Conservation (phyloP, 1,140 invertebrate genomes). For the Nymphalis io region DNA sequence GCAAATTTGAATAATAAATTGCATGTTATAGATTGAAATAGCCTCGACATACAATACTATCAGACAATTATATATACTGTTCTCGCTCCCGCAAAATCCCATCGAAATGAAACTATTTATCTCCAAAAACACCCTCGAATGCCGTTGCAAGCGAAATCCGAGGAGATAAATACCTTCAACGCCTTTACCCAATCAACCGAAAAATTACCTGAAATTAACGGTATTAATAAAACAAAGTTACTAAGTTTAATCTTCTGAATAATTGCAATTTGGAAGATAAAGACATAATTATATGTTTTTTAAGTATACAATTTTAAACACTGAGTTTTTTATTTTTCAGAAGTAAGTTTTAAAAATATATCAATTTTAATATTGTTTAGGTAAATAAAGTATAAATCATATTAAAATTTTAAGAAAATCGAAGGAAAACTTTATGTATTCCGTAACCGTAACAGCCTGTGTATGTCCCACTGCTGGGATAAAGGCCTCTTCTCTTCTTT, state of each 20-base stretch:
- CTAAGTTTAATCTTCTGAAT: neutral
- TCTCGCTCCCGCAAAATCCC: neutral
- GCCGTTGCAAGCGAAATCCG: constrained; percentile 20
- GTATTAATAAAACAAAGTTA: constrained; percentile 8
- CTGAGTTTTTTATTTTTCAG: no score
- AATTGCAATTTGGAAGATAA: neutral
- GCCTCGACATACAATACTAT: neutral
- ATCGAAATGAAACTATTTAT: constrained; percentile 70
- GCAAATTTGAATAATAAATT: no score
- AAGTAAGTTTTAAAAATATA: no score
- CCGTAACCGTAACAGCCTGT: no score
- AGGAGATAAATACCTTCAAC: constrained; percentile 8
- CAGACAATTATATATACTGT: neutral
- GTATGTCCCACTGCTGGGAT: no score
- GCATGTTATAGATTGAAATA: no score
- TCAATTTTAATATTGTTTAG: neutral
- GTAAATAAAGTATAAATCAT: no score
- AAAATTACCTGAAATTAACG: constrained; percentile 12
- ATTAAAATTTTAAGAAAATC: no score
- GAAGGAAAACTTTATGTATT: no score
- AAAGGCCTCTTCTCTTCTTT: no score
- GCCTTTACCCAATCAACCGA: neutral
- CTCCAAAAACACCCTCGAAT: constrained; percentile 57
- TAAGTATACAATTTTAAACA: no score
- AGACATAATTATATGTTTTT: no score